These are phyloP conservation scores for Mystacides longicornis DNA, from an alignment of 2,888 invertebrate species.

Conservation along the genomic window DNA sequence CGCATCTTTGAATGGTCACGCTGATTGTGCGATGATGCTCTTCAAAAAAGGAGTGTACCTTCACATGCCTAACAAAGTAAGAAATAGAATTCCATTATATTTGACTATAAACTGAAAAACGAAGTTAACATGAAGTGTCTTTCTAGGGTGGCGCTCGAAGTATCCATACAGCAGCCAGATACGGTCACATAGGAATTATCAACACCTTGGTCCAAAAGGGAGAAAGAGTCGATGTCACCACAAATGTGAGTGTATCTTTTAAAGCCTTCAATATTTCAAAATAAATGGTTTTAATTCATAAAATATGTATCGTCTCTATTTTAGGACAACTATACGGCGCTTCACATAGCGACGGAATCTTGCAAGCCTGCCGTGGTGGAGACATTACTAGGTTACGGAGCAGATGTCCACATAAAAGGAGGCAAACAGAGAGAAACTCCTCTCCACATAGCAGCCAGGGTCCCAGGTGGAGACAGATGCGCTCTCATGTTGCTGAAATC, in stretches of 20 bases:
- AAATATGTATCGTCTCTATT: conserved; percentile 17
- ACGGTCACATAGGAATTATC: conserved; percentile 96
- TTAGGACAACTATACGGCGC: conserved; percentile 94
- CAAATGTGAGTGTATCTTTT: conserved; percentile 86
- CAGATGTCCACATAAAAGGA: conserved; percentile 92
- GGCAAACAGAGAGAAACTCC: conserved; percentile 89
- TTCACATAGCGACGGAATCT: conserved; percentile 95
- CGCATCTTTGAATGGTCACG: conserved; percentile 93
- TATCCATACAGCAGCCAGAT: conserved; percentile 94
- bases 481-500: conserved; percentile 96
- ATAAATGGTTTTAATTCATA: background rate
- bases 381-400: conserved; percentile 91
- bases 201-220: conserved; percentile 93
- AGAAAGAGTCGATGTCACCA: conserved; percentile 91
- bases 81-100: background rate
- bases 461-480: conserved; percentile 85
- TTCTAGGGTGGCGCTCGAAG: conserved; percentile 87
- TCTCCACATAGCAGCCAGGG: conserved; percentile 92
- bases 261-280: background rate
- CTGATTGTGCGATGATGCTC: conserved; percentile 96
- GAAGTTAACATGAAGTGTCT: background rate
- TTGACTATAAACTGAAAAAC: background rate
- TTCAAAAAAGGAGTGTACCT: conserved; percentile 98
- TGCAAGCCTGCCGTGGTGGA: conserved; percentile 93
- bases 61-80: conserved; percentile 96